phyloP scores from a whole-genome alignment of 2,113 vertebrate species.

The Mionectes macconnelli region DNA sequence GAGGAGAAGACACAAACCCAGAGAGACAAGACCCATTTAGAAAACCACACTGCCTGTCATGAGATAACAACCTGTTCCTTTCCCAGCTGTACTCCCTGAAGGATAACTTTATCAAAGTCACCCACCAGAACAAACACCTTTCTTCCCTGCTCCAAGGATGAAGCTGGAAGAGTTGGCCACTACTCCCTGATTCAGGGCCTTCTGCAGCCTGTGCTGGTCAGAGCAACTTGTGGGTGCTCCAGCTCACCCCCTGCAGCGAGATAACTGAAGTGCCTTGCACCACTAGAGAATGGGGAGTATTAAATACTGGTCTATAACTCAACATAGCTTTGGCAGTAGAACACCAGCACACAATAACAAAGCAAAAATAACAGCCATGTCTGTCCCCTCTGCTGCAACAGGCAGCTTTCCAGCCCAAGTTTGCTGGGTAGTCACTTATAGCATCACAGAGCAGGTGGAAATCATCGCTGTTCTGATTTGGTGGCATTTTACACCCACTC shows the following conservation, averaged over 20 bases:
- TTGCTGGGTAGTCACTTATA: neutral
- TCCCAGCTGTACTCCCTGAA: neutral
- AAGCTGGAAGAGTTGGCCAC: neutral
- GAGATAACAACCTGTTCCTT: neutral
- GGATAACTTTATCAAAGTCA: neutral
- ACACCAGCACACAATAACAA: neutral
- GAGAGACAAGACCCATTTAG: neutral
- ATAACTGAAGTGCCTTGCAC: neutral
- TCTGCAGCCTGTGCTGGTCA: neutral
- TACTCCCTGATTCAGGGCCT: neutral
- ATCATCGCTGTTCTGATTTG: neutral
- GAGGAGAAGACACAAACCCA: neutral
- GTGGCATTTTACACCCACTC: neutral
- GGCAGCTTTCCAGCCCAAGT: neutral
- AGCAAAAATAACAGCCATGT: constrained; percentile 8
- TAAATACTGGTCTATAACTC: neutral
- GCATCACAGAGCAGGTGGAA: constrained; percentile 14
- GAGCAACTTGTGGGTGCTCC: neutral
- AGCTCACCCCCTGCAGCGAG: neutral
- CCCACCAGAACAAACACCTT: neutral
- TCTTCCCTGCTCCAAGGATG: neutral
- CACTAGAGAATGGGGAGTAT: neutral
- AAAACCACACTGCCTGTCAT: neutral
- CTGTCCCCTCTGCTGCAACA: constrained; percentile 21
- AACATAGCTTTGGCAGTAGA: neutral